Percentiles rank a stretch among this genome's conserved stretches.
These are phyloP conservation scores for Deroptyus accipitrinus DNA, from an alignment of 2,113 vertebrate genomes.

Conservation along the genomic window DNA sequence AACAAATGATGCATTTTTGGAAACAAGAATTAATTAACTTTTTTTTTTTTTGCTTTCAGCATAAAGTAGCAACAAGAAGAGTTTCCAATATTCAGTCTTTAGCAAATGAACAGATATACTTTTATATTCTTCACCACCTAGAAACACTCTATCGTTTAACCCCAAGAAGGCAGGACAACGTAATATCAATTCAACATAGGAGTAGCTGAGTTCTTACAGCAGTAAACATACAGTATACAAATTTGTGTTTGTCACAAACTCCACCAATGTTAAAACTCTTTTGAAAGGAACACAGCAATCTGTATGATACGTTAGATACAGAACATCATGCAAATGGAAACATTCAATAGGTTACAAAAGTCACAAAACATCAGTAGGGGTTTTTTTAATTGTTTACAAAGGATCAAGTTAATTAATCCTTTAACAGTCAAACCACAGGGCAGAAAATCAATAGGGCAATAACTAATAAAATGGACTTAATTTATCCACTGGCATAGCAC, in stretches of 20 bases:
- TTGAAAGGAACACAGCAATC: slow-evolving; percentile 68
- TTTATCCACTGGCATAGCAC: slow-evolving; percentile 36
- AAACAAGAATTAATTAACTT: slow-evolving; percentile 62
- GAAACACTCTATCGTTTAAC: slow-evolving; percentile 70
- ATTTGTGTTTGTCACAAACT: slow-evolving; percentile 58
- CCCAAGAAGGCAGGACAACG: slow-evolving; percentile 67
- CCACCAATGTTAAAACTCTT: slow-evolving; percentile 66
- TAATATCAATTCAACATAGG: slow-evolving; percentile 60
- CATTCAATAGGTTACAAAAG: slow-evolving; percentile 72
- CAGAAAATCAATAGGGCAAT: slow-evolving; percentile 47
- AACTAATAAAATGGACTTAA: slow-evolving; percentile 41
- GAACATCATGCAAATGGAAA: slow-evolving; percentile 75
- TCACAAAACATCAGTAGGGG: slow-evolving; percentile 62
- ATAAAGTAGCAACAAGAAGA: slow-evolving; percentile 67
- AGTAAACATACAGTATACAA: slow-evolving; percentile 69
- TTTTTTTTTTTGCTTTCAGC: slow-evolving; percentile 50
- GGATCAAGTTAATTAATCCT: slow-evolving; percentile 54
- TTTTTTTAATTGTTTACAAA: slow-evolving; percentile 55
- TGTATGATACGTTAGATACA: slow-evolving; percentile 56
- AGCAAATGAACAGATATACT: slow-evolving; percentile 63
- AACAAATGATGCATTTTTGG: slow-evolving; percentile 63
- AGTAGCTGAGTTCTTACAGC: slow-evolving; percentile 67
- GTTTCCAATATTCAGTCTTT: slow-evolving; percentile 58
- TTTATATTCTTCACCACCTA: slow-evolving; percentile 65
- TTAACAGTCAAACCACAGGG: slow-evolving; percentile 72